phyloP scores from a whole-genome alignment of 2,797 vertebrate species.

The Danio albolineatus region DNA sequence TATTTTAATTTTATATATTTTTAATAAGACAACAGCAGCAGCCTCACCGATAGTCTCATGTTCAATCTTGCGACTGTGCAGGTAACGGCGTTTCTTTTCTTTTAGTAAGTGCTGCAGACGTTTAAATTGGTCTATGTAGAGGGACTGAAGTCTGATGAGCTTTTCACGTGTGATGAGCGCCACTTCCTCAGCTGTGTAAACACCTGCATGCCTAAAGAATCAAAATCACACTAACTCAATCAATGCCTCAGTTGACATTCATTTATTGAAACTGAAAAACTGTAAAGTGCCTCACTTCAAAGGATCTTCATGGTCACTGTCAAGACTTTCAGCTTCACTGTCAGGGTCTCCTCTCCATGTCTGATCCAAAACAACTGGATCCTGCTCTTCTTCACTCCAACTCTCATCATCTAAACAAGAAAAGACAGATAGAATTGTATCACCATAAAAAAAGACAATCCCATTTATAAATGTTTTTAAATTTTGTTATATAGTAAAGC shows the following conservation, averaged over 20 bases:
- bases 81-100: slow-evolving; percentile 92
- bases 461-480: too few relatives aligned
- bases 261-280: background rate
- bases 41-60: slow-evolving; percentile 87
- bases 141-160: slow-evolving; percentile 94
- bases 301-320: slow-evolving; percentile 98
- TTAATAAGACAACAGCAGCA: background rate
- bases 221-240: background rate
- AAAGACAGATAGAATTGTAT: too few relatives aligned
- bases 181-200: slow-evolving; percentile 97
- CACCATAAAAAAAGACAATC: too few relatives aligned
- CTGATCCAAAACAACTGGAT: slow-evolving; percentile 90
- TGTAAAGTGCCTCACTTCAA: slow-evolving; percentile 84
- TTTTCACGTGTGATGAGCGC: slow-evolving; percentile 96
- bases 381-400: slow-evolving; percentile 92
- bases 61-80: slow-evolving; percentile 91
- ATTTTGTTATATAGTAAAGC: too few relatives aligned
- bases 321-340: slow-evolving; percentile 95
- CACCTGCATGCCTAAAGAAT: slow-evolving; percentile 88
- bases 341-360: slow-evolving; percentile 97
- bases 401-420: slow-evolving; percentile 90
- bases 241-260: background rate
- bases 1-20: too few relatives aligned
- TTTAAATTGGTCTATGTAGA: slow-evolving; percentile 99
- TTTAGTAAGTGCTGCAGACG: slow-evolving; percentile 95